A percentile compares a stretch with the other conserved stretches of the same genome.
phyloP scores from a whole-genome alignment of 2,113 vertebrate species.

The Setophaga petechia region DNA sequence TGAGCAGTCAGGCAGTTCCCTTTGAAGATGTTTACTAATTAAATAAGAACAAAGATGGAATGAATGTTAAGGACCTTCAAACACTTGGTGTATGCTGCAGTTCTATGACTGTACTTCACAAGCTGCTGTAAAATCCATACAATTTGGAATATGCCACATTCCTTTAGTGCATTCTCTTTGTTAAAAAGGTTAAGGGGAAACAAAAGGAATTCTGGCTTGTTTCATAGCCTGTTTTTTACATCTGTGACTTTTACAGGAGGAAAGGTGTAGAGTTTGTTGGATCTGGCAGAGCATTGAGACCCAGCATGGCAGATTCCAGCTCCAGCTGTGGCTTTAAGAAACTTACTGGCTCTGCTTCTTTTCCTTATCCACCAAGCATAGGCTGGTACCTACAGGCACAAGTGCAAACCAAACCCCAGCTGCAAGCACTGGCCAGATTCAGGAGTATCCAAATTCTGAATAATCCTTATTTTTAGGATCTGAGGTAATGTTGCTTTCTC shows the following conservation, averaged over 20 bases:
- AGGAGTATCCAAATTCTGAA: background rate
- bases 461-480: slow-evolving; percentile 32
- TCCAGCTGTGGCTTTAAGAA: background rate
- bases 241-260: background rate
- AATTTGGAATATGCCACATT: background rate
- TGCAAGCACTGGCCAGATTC: background rate
- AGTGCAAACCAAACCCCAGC: background rate
- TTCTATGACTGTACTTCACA: slow-evolving; percentile 30
- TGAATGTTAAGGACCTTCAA: slow-evolving; percentile 64
- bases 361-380: background rate
- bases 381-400: background rate
- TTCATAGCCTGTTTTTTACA: background rate
- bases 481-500: slow-evolving; percentile 51
- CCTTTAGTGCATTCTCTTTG: background rate
- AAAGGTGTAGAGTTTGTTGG: background rate
- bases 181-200: background rate
- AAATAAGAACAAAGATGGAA: slow-evolving; percentile 65
- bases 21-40: slow-evolving; percentile 74
- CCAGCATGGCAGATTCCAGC: background rate
- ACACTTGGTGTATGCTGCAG: slow-evolving; percentile 15
- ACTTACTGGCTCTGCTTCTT: background rate
- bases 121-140: background rate
- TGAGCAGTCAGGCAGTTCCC: slow-evolving; percentile 42
- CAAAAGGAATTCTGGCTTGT: background rate
- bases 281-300: background rate